Evolutionary conservation across 2,797 vertebrate species (phyloP).

Genomic region (Sebastes miniatus): DNA sequence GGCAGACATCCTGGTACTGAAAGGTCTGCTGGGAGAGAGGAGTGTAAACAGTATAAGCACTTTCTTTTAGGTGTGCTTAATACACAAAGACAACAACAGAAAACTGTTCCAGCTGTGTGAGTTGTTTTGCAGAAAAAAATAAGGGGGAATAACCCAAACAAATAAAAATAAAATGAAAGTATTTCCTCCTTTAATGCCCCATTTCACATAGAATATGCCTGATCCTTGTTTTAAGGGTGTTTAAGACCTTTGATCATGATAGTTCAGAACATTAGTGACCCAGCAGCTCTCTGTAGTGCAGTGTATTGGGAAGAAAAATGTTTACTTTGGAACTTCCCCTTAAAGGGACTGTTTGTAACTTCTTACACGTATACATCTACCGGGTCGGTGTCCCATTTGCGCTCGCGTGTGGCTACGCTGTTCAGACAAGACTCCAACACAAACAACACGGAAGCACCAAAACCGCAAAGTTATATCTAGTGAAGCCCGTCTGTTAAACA

Average conservation of each 20-base stretch:
- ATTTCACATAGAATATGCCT: not conserved
- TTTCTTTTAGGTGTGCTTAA: not conserved
- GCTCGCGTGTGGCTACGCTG: too few relatives aligned
- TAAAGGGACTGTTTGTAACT: too few relatives aligned
- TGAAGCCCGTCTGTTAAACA: too few relatives aligned
- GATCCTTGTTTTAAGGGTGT: not conserved
- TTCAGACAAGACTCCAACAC: too few relatives aligned
- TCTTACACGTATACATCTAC: too few relatives aligned
- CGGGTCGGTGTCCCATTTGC: too few relatives aligned
- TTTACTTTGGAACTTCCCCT: too few relatives aligned
- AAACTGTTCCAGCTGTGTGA: not conserved
- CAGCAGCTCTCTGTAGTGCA: too few relatives aligned
- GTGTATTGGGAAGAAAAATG: too few relatives aligned
- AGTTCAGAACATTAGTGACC: not conserved
- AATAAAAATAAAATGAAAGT: not conserved
- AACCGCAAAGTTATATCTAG: too few relatives aligned
- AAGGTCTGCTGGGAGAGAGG: not conserved
- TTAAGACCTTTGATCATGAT: not conserved
- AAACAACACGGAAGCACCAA: too few relatives aligned
- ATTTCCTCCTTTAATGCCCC: not conserved
- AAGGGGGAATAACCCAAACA: too few relatives aligned
- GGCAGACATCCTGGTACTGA: not conserved
- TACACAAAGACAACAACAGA: not conserved
- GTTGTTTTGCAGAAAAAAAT: not conserved
- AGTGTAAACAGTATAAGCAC: not conserved